phyloP scores from a whole-genome alignment of 2,113 vertebrate species.

The Neoarius graeffei region DNA sequence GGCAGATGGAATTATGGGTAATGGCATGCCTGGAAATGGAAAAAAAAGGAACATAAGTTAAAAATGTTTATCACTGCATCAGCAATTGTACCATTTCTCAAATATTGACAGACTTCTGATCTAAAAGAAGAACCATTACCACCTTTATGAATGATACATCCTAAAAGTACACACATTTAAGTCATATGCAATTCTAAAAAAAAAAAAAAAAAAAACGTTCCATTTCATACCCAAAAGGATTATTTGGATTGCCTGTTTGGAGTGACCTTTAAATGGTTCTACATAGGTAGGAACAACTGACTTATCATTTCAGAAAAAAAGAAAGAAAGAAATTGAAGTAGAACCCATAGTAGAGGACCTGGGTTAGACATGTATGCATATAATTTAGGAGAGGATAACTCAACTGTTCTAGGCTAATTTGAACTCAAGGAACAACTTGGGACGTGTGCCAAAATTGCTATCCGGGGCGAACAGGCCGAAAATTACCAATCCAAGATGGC shows the following conservation, averaged over 20 bases:
- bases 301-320: neutral
- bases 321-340: neutral
- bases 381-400: too few relatives aligned
- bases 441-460: too few relatives aligned
- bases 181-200: too few relatives aligned
- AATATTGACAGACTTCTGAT: neutral
- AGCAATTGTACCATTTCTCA: neutral
- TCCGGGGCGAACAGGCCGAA: too few relatives aligned
- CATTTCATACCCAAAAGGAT: neutral
- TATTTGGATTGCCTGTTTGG: too few relatives aligned
- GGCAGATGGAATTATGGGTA: constrained; percentile 72
- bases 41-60: constrained; percentile 4
- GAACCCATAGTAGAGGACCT: neutral
- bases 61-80: neutral
- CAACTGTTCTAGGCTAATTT: too few relatives aligned
- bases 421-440: too few relatives aligned
- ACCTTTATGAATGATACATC: neutral
- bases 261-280: neutral
- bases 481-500: too few relatives aligned
- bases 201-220: neutral
- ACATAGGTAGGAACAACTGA: neutral
- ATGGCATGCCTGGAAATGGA: constrained; percentile 69
- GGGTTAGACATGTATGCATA: too few relatives aligned
- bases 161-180: too few relatives aligned
- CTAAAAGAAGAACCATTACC: neutral